Percentiles rank a stretch among this genome's conserved stretches.
These are phyloP conservation scores for Xestia sexstrigata DNA, from an alignment of 2,888 invertebrate genomes.

Conservation along the genomic window DNA sequence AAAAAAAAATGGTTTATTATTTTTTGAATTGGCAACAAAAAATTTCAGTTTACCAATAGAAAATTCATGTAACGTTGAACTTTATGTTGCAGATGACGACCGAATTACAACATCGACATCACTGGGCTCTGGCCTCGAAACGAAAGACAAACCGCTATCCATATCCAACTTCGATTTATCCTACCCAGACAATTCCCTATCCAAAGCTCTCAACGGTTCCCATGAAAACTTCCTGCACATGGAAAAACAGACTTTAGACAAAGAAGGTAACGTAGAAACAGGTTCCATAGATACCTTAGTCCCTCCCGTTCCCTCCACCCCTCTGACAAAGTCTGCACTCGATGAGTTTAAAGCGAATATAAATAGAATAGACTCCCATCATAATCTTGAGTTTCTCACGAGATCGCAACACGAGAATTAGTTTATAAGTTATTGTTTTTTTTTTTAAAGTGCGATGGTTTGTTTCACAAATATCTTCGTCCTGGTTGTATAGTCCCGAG, in stretches of 20 bases:
- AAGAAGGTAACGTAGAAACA: slow-evolving; percentile 62
- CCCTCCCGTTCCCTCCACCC: slow-evolving; percentile 56
- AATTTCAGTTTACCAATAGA: neutral
- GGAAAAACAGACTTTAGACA: slow-evolving; percentile 76
- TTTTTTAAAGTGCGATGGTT: slow-evolving; percentile 7
- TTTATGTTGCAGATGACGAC: slow-evolving; percentile 73
- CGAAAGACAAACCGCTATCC: slow-evolving; percentile 71
- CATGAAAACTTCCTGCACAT: slow-evolving; percentile 79
- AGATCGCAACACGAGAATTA: slow-evolving; percentile 71
- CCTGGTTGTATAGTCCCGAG: neutral
- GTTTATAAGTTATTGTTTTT: slow-evolving; percentile 24
- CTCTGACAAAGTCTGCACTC: slow-evolving; percentile 67
- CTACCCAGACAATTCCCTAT: slow-evolving; percentile 67
- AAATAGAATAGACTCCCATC: slow-evolving; percentile 88
- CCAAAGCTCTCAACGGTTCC: slow-evolving; percentile 78
- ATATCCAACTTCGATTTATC: slow-evolving; percentile 81
- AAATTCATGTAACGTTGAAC: neutral
- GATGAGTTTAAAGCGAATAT: slow-evolving; percentile 88
- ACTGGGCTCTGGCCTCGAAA: slow-evolving; percentile 80
- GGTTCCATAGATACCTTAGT: slow-evolving; percentile 72
- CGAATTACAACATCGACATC: slow-evolving; percentile 78
- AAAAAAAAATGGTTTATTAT: too few relatives aligned
- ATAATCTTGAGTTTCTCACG: slow-evolving; percentile 82
- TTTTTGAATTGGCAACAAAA: too few relatives aligned
- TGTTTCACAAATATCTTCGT: neutral